phyloP scores from a whole-genome alignment of 2,888 invertebrate species.

The Raillietiella orientalis region DNA sequence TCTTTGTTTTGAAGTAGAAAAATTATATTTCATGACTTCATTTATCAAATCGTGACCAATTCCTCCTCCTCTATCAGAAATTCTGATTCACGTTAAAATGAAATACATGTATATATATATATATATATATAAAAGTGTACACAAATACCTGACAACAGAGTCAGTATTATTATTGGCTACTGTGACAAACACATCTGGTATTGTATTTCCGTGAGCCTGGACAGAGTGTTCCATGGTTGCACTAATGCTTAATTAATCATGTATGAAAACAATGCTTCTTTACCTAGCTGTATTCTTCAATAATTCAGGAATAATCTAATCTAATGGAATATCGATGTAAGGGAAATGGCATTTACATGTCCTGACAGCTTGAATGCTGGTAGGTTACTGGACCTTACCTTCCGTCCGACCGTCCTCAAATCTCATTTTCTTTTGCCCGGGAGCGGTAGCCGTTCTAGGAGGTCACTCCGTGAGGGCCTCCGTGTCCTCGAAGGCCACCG shows the following conservation, averaged over 20 bases:
- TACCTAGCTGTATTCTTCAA: conserved; percentile 19
- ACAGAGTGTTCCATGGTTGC: conserved; percentile 17
- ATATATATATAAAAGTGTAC: not conserved
- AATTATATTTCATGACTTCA: conserved; percentile 19
- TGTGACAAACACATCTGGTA: conserved; percentile 18
- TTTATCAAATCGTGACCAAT: conserved; percentile 15
- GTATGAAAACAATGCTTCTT: too few relatives aligned
- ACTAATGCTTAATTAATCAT: too few relatives aligned
- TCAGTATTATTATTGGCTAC: conserved; percentile 19
- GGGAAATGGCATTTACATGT: conserved; percentile 18
- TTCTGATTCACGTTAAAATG: too few relatives aligned
- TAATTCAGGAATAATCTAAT: conserved; percentile 19
- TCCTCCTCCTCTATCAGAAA: conserved; percentile 20
- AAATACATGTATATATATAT: too few relatives aligned
- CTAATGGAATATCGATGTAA: conserved; percentile 17
- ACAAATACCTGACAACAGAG: conserved; percentile 16
- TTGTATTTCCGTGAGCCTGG: conserved; percentile 11
- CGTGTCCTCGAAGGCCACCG: too few relatives aligned
- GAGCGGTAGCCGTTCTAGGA: too few relatives aligned
- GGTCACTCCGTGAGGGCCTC: too few relatives aligned
- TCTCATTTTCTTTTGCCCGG: too few relatives aligned
- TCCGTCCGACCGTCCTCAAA: too few relatives aligned
- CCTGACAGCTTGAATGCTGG: conserved; percentile 16
- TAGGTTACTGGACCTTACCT: too few relatives aligned
- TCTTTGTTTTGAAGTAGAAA: conserved; percentile 15